Conservation (phyloP, 2,113 vertebrate genomes). For the Atrichornis clamosus region DNA sequence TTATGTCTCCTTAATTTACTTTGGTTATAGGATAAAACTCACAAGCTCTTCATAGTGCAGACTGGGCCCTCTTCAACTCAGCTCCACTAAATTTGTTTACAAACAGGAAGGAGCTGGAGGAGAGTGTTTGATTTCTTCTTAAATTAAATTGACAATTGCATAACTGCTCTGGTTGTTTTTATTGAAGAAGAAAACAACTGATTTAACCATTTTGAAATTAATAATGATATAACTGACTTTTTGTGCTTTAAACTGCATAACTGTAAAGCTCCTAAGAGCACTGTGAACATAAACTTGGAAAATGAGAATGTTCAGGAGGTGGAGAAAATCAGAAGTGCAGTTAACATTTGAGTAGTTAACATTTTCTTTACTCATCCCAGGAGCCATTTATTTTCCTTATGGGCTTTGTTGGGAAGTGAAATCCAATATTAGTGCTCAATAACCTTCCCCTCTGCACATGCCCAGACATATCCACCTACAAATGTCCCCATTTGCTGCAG, state of each 20-base stretch:
- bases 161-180: not conserved
- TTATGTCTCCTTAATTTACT: not conserved
- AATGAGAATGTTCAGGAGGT: not conserved
- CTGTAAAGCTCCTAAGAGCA: not conserved
- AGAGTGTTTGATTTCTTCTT: not conserved
- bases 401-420: not conserved
- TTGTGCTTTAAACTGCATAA: not conserved
- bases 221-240: slow-evolving; percentile 1
- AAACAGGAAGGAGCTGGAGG: not conserved
- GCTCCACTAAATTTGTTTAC: slow-evolving; percentile 21
- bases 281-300: not conserved
- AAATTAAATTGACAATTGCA: slow-evolving; percentile 11
- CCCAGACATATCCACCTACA: fast-evolving
- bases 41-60: not conserved
- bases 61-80: not conserved
- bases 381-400: not conserved
- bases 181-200: not conserved
- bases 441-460: not conserved
- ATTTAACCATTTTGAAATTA: not conserved
- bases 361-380: not conserved
- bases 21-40: not conserved
- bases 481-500: not conserved
- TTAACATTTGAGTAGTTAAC: not conserved
- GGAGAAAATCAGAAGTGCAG: not conserved
- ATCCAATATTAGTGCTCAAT: fast-evolving